A percentile compares a stretch with the other conserved stretches of the same genome.
Evolutionary conservation across 2,113 vertebrate species (phyloP).

Genomic region (Stomatorhinus ivindoensis): DNA sequence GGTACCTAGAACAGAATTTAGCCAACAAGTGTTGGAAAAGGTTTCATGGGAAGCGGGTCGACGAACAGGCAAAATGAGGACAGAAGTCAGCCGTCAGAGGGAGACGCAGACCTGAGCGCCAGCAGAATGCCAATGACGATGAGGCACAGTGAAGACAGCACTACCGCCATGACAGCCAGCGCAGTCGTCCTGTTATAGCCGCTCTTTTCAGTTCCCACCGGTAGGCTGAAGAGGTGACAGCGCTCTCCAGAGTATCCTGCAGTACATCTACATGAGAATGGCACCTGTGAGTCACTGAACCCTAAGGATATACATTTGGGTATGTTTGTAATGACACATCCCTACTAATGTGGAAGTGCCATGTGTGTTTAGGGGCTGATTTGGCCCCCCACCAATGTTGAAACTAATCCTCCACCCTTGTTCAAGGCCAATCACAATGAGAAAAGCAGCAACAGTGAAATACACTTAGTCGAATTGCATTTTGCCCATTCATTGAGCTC

Average conservation of each 20-base stretch:
- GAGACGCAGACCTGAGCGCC: slow-evolving; percentile 71
- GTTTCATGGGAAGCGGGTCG: background rate
- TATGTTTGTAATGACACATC: background rate
- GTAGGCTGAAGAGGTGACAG: slow-evolving; percentile 74
- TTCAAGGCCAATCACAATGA: background rate
- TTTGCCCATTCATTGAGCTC: background rate
- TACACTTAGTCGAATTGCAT: background rate
- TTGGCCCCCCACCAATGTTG: background rate
- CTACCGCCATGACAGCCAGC: slow-evolving; percentile 81
- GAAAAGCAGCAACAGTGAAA: background rate
- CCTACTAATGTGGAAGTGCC: background rate
- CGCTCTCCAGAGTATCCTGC: slow-evolving; percentile 76
- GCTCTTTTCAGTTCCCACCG: slow-evolving; percentile 61
- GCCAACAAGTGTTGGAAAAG: background rate
- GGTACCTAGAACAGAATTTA: slow-evolving; percentile 67
- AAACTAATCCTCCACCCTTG: background rate
- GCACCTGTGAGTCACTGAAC: background rate
- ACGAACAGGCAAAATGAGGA: background rate
- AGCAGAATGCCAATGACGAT: slow-evolving; percentile 80
- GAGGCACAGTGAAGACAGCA: slow-evolving; percentile 86
- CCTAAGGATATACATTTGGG: background rate
- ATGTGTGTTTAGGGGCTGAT: background rate
- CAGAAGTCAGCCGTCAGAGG: background rate
- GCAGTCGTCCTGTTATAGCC: slow-evolving; percentile 79
- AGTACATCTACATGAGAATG: slow-evolving; percentile 57